Conservation (phyloP, 2,888 invertebrate species). For the Uloborus plumipes region DNA sequence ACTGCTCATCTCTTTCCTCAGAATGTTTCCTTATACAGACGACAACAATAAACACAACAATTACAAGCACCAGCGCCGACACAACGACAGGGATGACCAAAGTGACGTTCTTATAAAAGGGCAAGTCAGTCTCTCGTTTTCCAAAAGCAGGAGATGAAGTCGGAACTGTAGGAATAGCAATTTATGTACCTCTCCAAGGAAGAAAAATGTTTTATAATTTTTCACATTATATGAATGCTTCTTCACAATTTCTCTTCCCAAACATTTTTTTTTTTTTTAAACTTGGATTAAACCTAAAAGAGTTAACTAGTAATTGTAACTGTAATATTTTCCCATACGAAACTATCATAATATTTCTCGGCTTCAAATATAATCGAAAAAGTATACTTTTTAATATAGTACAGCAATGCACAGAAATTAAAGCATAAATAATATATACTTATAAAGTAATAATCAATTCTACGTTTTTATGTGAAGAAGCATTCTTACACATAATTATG, state of each 20-base stretch:
- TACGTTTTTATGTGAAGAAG: conserved; percentile 32
- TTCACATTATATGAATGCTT: background rate
- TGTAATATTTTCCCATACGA: background rate
- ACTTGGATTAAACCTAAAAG: background rate
- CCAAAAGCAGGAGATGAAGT: conserved; percentile 47
- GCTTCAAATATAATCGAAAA: no score
- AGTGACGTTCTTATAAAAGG: conserved; percentile 53
- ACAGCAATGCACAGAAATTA: no score
- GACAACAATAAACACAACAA: conserved; percentile 45
- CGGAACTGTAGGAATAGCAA: conserved; percentile 22
- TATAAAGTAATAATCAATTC: no score
- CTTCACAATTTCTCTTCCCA: background rate
- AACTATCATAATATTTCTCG: no score
- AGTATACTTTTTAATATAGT: no score
- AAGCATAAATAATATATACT: no score
- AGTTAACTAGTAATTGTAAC: background rate
- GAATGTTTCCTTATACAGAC: conserved; percentile 49
- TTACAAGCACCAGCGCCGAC: conserved; percentile 46
- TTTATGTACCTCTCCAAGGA: background rate
- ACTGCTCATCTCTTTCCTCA: conserved; percentile 31
- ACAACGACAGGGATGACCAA: conserved; percentile 53
- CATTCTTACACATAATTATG: conserved; percentile 1
- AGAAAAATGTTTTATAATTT: background rate
- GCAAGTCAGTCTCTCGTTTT: conserved; percentile 49
- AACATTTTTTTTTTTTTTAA: no score